Conservation (phyloP, 2,113 vertebrate species). For the Cebidichthys violaceus region DNA sequence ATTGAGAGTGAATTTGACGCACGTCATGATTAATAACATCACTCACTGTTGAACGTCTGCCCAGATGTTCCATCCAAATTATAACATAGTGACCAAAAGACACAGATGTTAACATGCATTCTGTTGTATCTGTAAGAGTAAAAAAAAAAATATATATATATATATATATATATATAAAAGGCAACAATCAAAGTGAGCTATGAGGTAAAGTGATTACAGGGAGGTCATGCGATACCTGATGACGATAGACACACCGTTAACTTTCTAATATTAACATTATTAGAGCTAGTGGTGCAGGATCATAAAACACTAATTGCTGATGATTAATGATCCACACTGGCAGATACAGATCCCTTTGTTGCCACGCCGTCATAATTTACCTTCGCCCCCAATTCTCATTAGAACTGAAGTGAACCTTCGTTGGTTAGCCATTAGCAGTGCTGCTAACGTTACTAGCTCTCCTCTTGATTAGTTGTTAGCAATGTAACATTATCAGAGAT, state of each 20-base stretch:
- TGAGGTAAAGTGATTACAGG: not conserved
- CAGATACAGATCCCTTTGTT: too few species aligned
- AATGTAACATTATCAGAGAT: too few species aligned
- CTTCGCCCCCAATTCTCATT: too few species aligned
- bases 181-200: too few species aligned
- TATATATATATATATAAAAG: not conserved
- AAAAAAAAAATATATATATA: not conserved
- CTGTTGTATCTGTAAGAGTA: not conserved
- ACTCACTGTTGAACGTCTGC: not conserved
- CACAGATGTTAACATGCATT: not conserved
- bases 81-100: not conserved
- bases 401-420: too few species aligned
- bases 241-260: too few species aligned
- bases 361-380: too few species aligned
- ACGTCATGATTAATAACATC: not conserved
- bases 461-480: too few species aligned
- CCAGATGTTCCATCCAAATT: not conserved
- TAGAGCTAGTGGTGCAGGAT: not conserved
- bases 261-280: not conserved
- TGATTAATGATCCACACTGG: not conserved
- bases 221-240: not conserved
- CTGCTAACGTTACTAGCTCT: too few species aligned
- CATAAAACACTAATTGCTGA: not conserved
- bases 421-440: too few species aligned
- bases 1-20: conserved; percentile 21